These are phyloP conservation scores for Daboia siamensis DNA, from an alignment of 2,113 vertebrate genomes.

Conservation along the genomic window DNA sequence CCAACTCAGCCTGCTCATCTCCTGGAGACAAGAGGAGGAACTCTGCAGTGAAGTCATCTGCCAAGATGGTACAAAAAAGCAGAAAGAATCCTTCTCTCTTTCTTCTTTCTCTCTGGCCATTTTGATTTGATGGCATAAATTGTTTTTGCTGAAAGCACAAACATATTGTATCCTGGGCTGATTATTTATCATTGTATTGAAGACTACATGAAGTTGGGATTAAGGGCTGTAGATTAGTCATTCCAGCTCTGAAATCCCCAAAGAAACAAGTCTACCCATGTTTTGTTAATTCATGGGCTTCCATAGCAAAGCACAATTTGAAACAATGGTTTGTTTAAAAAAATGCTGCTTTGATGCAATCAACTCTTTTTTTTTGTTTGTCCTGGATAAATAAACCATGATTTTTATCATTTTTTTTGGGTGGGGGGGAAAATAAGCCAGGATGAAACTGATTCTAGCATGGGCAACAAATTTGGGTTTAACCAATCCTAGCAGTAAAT, in stretches of 20 bases:
- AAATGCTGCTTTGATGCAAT: not conserved
- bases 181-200: not conserved
- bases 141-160: not conserved
- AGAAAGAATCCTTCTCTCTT: not conserved
- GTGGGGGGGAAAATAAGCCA: fast-evolving
- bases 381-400: not conserved
- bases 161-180: not conserved
- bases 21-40: not conserved
- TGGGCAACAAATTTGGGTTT: not conserved
- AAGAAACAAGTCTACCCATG: not conserved
- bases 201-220: not conserved
- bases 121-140: not conserved
- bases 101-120: not conserved
- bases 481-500: not conserved
- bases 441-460: not conserved
- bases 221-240: not conserved
- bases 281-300: not conserved
- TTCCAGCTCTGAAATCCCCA: not conserved
- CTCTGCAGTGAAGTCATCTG: not conserved
- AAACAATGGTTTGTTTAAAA: not conserved
- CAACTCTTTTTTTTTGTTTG: not conserved
- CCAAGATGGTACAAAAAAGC: not conserved
- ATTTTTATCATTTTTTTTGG: not conserved
- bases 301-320: not conserved
- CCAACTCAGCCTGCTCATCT: no score